Conservation (phyloP, 2,888 invertebrate species). For the Caenorhabditis sp. region DNA sequence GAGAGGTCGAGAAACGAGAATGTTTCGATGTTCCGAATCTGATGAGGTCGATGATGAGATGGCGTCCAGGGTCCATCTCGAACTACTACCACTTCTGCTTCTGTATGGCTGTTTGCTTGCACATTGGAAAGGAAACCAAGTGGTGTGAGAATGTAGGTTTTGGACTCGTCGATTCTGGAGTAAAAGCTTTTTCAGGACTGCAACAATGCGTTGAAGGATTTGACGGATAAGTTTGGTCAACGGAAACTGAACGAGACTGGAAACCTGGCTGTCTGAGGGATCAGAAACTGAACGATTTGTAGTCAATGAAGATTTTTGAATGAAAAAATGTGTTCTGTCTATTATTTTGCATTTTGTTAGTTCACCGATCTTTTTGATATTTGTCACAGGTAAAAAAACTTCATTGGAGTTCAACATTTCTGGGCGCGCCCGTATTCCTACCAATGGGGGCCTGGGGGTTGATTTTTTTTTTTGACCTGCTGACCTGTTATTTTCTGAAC, state of each 20-base stretch:
- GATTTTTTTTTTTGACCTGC: too few relatives aligned
- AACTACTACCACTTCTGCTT: conserved; percentile 38
- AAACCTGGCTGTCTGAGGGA: not conserved
- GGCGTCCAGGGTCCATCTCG: conserved; percentile 14
- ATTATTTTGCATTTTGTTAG: too few relatives aligned
- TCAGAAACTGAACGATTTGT: too few relatives aligned
- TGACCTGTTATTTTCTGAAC: too few relatives aligned
- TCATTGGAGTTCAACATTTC: too few relatives aligned
- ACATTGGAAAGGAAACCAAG: conserved; percentile 37
- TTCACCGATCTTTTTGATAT: too few relatives aligned
- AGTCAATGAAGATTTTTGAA: too few relatives aligned
- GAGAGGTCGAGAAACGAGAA: conserved; percentile 66
- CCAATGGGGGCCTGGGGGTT: too few relatives aligned
- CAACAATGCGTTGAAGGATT: not conserved
- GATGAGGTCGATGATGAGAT: conserved; percentile 54
- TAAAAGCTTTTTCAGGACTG: not conserved
- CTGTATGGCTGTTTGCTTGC: conserved; percentile 38
- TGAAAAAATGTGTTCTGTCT: too few relatives aligned
- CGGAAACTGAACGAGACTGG: conserved; percentile 1
- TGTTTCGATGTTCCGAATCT: conserved; percentile 66
- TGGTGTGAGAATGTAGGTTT: conserved; percentile 48
- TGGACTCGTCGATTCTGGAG: not conserved
- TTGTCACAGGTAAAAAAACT: too few relatives aligned
- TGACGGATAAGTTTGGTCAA: not conserved
- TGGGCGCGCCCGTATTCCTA: too few relatives aligned